phyloP scores from a whole-genome alignment of 2,797 vertebrate species.

The Lycodopsis pacificus region DNA sequence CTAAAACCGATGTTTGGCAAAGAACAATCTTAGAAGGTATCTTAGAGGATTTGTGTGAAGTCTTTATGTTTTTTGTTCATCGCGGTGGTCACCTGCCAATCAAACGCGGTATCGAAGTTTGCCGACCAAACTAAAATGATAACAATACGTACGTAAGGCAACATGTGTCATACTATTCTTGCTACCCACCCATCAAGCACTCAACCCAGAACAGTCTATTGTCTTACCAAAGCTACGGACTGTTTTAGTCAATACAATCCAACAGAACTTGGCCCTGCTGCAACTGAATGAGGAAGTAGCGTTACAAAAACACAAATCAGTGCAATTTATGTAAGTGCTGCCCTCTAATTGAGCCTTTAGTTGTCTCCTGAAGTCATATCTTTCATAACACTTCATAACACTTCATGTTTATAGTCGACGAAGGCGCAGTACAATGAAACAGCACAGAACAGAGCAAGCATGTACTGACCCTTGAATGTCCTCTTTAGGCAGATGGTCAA shows the following conservation, averaged over 20 bases:
- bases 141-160: background rate
- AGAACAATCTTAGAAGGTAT: background rate
- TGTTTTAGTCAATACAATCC: background rate
- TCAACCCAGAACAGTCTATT: background rate
- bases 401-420: constrained; percentile 7
- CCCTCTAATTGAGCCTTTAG: constrained; percentile 3
- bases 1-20: background rate
- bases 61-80: background rate
- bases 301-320: background rate
- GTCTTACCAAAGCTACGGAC: background rate
- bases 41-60: too few species aligned
- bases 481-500: constrained; percentile 75
- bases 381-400: background rate
- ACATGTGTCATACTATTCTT: too few species aligned
- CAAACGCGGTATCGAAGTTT: background rate
- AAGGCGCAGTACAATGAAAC: constrained; percentile 27
- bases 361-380: background rate
- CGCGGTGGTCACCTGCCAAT: background rate
- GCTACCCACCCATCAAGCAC: background rate
- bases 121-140: background rate
- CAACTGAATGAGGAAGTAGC: background rate
- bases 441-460: constrained; percentile 27
- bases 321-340: background rate
- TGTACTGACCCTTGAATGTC: constrained; percentile 67
- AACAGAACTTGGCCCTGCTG: background rate